These are phyloP conservation scores for Montifringilla adamsi DNA, from an alignment of 2,113 vertebrate genomes.

Conservation along the genomic window DNA sequence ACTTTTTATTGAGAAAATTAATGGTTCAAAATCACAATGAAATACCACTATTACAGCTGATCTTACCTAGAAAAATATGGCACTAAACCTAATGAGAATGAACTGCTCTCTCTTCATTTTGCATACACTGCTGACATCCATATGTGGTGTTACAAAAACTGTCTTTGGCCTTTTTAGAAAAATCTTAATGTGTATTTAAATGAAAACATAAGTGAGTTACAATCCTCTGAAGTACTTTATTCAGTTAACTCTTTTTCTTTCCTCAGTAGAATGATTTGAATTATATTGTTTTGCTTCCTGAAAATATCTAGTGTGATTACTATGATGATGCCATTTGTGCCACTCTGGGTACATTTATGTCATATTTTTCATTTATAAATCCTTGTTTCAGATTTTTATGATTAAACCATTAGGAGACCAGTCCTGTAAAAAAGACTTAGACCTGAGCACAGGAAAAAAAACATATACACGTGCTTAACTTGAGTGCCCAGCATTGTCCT, in stretches of 20 bases:
- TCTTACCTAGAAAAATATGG: slow-evolving; percentile 56
- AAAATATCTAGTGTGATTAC: slow-evolving; percentile 33
- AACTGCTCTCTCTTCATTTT: slow-evolving; percentile 40
- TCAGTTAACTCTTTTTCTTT: slow-evolving; percentile 70
- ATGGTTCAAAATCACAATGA: slow-evolving; percentile 45
- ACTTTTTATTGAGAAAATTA: slow-evolving; percentile 53
- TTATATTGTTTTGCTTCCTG: slow-evolving; percentile 64
- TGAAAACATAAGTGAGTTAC: slow-evolving; percentile 71
- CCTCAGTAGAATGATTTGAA: slow-evolving; percentile 58
- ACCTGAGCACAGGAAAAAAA: neutral
- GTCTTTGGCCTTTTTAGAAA: slow-evolving; percentile 63
- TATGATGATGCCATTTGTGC: slow-evolving; percentile 55
- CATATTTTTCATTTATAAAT: slow-evolving; percentile 35
- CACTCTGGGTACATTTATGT: slow-evolving; percentile 29
- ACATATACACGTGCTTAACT: neutral
- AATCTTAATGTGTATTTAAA: slow-evolving; percentile 68
- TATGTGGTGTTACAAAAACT: slow-evolving; percentile 54
- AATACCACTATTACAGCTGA: slow-evolving; percentile 43
- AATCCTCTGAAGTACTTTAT: slow-evolving; percentile 67
- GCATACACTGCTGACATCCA: slow-evolving; percentile 28
- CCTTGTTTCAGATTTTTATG: slow-evolving; percentile 37
- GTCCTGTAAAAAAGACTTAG: slow-evolving; percentile 1
- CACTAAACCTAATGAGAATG: slow-evolving; percentile 53
- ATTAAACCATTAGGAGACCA: slow-evolving; percentile 21
- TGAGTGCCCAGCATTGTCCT: neutral